Conservation (phyloP, 2,888 invertebrate species). For the Antheraea yamamai region DNA sequence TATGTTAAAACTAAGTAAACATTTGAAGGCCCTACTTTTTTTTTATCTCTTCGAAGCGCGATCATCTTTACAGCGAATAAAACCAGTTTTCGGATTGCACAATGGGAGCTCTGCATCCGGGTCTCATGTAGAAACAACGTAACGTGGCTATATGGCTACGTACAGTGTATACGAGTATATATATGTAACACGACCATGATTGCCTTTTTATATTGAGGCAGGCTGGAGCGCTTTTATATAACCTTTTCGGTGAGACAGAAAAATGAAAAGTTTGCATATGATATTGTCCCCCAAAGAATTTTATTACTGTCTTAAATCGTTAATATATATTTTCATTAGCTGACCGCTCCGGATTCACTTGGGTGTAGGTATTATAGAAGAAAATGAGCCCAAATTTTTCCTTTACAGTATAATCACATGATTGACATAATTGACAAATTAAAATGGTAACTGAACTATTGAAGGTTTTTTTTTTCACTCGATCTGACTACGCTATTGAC, state of each 20-base stretch:
- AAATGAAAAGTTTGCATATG: background rate
- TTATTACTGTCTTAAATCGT: too few species aligned
- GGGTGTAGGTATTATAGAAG: too few species aligned
- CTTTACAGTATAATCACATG: too few species aligned
- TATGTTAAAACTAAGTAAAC: background rate
- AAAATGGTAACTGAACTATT: too few species aligned
- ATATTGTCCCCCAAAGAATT: too few species aligned
- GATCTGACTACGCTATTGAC: too few species aligned
- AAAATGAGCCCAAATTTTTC: too few species aligned
- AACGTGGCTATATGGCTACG: background rate
- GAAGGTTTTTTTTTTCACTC: too few species aligned
- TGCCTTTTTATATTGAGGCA: slow-evolving; percentile 10
- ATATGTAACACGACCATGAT: slow-evolving; percentile 6
- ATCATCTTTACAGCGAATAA: slow-evolving; percentile 4
- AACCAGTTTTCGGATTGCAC: slow-evolving; percentile 26
- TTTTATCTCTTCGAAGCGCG: slow-evolving; percentile 18
- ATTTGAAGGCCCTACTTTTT: background rate
- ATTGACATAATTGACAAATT: too few species aligned
- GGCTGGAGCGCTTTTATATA: background rate
- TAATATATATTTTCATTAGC: too few species aligned
- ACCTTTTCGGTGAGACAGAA: background rate
- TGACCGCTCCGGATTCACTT: too few species aligned
- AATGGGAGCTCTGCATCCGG: slow-evolving; percentile 15
- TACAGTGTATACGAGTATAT: background rate
- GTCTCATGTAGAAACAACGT: slow-evolving; percentile 10